Conservation (phyloP, 2,113 vertebrate genomes). For the Lepus timidus region DNA sequence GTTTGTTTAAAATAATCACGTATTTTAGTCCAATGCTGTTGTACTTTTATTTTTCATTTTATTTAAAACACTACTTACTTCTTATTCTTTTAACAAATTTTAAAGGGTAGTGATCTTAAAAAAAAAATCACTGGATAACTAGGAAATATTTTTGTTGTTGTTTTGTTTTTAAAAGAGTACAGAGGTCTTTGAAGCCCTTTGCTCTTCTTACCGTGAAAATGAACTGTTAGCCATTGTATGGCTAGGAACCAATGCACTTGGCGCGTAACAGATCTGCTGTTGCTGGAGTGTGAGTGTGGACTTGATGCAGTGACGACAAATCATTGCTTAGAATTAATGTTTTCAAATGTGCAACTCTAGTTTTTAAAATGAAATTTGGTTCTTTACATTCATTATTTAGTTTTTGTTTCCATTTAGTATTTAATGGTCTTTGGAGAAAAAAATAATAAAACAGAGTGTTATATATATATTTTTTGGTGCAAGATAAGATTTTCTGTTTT, state of each 20-base stretch:
- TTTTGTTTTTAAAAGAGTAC: constrained; percentile 74
- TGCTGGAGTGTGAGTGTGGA: constrained; percentile 83
- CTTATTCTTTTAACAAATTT: constrained; percentile 82
- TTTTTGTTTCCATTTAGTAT: constrained; percentile 92
- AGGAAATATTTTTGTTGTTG: constrained; percentile 75
- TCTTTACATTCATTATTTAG: constrained; percentile 86
- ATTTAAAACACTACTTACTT: constrained; percentile 91
- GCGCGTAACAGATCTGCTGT: constrained; percentile 80
- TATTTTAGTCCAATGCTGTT: constrained; percentile 87
- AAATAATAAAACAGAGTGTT: constrained; percentile 92
- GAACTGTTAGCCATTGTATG: constrained; percentile 86
- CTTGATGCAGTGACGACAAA: constrained; percentile 86
- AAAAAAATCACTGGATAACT: constrained; percentile 89
- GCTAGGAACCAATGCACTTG: constrained; percentile 85
- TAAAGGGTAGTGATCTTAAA: constrained; percentile 81
- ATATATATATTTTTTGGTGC: constrained; percentile 92
- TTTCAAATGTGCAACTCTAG: constrained; percentile 83
- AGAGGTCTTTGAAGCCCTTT: constrained; percentile 81
- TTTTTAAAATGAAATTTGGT: constrained; percentile 82
- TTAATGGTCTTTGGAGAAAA: constrained; percentile 93
- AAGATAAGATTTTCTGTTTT: constrained; percentile 93
- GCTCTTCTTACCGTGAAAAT: constrained; percentile 83
- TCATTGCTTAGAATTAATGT: constrained; percentile 84
- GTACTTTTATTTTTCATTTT: constrained; percentile 86
- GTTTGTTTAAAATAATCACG: constrained; percentile 90